Conservation (phyloP, 2,797 vertebrate genomes). For the Sebastes iracundus region DNA sequence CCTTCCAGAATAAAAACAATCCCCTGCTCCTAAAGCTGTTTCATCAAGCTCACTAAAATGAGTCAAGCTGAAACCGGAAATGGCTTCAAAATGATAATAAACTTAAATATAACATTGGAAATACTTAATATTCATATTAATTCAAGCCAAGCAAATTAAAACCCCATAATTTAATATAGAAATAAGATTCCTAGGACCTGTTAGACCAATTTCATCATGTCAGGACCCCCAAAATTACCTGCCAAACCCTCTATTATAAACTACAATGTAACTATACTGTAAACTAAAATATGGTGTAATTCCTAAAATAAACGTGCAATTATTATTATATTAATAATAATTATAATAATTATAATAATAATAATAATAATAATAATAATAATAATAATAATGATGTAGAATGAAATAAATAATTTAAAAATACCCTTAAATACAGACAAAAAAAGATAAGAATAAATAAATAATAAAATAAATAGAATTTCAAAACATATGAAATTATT, state of each 20-base stretch:
- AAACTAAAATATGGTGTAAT: neutral
- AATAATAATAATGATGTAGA: too few species aligned
- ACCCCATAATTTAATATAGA: neutral
- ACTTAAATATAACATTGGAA: neutral
- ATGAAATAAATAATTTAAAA: too few species aligned
- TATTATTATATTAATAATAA: too few species aligned
- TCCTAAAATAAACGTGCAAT: neutral
- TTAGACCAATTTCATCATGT: neutral
- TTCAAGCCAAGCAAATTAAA: neutral
- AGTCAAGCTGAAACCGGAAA: neutral
- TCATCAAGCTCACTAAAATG: neutral
- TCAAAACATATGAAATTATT: too few species aligned
- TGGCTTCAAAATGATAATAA: neutral
- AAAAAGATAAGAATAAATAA: too few species aligned
- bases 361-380: neutral
- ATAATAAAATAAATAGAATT: too few species aligned
- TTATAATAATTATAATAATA: neutral
- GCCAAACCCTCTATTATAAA: too few species aligned
- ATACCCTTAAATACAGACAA: too few species aligned
- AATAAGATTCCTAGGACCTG: neutral
- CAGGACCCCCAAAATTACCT: neutral
- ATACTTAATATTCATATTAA: neutral
- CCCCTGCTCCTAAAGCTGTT: constrained; percentile 39
- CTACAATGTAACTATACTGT: neutral
- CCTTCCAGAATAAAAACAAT: constrained; percentile 74